Evolutionary conservation across 2,113 vertebrate species (phyloP).

Genomic region (Pagrus major): DNA sequence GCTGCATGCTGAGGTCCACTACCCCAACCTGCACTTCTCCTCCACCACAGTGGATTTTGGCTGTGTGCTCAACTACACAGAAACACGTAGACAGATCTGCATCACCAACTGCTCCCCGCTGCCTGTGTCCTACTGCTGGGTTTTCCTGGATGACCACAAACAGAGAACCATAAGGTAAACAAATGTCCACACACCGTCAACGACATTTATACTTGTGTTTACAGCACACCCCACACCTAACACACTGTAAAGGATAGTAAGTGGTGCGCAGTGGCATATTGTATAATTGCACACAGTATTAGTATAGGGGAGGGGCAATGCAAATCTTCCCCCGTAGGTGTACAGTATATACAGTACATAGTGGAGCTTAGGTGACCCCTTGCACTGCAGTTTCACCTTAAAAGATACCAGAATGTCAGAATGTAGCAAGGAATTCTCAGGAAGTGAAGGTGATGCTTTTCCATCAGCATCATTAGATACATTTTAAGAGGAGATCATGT

Average conservation of each 20-base stretch:
- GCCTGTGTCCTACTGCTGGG: slow-evolving; percentile 87
- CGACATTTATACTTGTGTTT: not conserved
- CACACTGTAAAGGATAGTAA: not conserved
- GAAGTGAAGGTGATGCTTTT: not conserved
- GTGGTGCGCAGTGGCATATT: not conserved
- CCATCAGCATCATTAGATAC: not conserved
- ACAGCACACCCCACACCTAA: not conserved
- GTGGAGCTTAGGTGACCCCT: not conserved
- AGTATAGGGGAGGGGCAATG: not conserved
- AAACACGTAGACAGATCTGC: slow-evolving; percentile 73
- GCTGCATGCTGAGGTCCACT: slow-evolving; percentile 85
- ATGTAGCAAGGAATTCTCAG: not conserved
- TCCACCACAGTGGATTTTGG: slow-evolving; percentile 87
- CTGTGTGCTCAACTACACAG: slow-evolving; percentile 87
- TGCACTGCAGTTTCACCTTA: not conserved
- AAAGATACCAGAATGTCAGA: not conserved
- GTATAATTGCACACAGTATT: not conserved
- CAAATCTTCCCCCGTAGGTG: not conserved
- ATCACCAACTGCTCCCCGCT: slow-evolving; percentile 89
- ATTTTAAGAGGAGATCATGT: not conserved
- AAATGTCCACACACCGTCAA: not conserved
- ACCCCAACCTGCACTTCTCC: slow-evolving; percentile 88
- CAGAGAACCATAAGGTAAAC: slow-evolving; percentile 81
- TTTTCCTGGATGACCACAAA: slow-evolving; percentile 73
- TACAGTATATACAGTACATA: not conserved